Base-by-base conservation (phyloP, 1,140 invertebrate species). In the Helicoverpa armigera region DNA sequence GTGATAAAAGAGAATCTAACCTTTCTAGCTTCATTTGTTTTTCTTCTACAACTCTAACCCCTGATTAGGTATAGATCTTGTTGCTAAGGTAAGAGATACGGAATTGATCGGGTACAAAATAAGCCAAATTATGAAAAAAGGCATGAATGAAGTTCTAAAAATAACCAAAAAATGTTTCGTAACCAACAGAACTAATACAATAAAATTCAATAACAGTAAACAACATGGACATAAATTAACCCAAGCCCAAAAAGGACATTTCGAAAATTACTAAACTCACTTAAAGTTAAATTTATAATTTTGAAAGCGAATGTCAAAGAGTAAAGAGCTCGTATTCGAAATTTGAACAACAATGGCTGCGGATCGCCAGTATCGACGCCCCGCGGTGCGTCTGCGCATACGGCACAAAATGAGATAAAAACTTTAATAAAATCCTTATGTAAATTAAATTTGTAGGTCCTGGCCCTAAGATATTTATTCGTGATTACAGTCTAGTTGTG, bases 371-470 rank as follows among this genome's bases (percentile, higher is more conserved):
- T 67, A 83, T 84, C 79, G 90, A 85, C 85, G 79, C 83, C 92
- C 92, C 86, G 91, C 88, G 86, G 91, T 79, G 92, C 85, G 77
- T 83, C 69, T 82, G 89, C 90, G 88, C 85, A 86, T 83, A 51
- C 83, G 77, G 82, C 87, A 90, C 84, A 86, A 89, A 88, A 89
- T 85, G 82, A 89, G 86, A 89, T 88, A 89, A 92, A 90, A 92
- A 86, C 85, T 83, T 86, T 87, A 91, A 92, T 91, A 91, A 92
- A 93, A 92, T 87, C 85, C 88, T 88, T 89, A 91, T 90, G 88
- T 93, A 92, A 93, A 93, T 92, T 92, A 88, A 93, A 93, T 93
- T 91, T 93, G 87, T 93, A 87, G 89, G 88, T 85, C 87, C 82
- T 79, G 76, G 83, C 79, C 87, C 85, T 85, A 29, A 72, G 69